A percentile compares a stretch with the other conserved stretches of the same genome.
phyloP scores from a whole-genome alignment of 2,113 vertebrate genomes.

The Malurus melanocephalus region DNA sequence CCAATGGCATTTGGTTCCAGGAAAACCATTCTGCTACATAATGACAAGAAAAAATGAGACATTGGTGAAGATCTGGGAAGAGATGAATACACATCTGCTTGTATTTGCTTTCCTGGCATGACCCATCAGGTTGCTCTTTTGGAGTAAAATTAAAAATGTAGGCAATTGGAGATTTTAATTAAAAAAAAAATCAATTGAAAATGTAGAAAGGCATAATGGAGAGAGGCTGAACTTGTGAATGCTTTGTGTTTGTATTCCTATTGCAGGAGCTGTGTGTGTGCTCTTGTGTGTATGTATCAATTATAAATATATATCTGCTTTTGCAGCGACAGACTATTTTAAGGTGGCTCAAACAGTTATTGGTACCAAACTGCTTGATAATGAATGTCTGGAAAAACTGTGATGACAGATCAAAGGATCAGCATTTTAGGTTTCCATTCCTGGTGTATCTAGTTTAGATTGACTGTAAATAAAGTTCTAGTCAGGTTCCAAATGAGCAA shows the following conservation, averaged over 20 bases:
- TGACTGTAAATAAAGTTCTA: slow-evolving; percentile 50
- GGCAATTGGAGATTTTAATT: background rate
- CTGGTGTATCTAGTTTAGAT: slow-evolving; percentile 20
- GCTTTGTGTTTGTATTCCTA: background rate
- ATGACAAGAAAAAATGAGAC: slow-evolving; percentile 27
- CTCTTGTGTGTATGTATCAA: background rate
- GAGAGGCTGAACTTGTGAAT: slow-evolving; percentile 16
- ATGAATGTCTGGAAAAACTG: slow-evolving; percentile 36
- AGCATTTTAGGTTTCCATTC: slow-evolving; percentile 34
- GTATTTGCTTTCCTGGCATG: slow-evolving; percentile 27
- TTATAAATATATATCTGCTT: slow-evolving; percentile 4
- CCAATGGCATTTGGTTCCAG: slow-evolving; percentile 1
- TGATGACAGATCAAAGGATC: slow-evolving; percentile 39
- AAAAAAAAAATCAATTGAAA: background rate
- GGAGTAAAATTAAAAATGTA: slow-evolving; percentile 15
- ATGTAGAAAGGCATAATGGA: background rate
- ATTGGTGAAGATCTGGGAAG: background rate
- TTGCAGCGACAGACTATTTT: slow-evolving; percentile 28
- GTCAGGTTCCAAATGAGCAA: slow-evolving; percentile 51
- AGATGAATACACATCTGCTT: slow-evolving; percentile 23
- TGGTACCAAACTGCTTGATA: slow-evolving; percentile 19
- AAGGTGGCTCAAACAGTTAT: slow-evolving; percentile 34
- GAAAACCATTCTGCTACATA: slow-evolving; percentile 12
- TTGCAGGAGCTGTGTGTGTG: background rate
- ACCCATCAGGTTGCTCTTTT: background rate